phyloP scores from a whole-genome alignment of 2,888 invertebrate genomes.

The Buathra laborator region DNA sequence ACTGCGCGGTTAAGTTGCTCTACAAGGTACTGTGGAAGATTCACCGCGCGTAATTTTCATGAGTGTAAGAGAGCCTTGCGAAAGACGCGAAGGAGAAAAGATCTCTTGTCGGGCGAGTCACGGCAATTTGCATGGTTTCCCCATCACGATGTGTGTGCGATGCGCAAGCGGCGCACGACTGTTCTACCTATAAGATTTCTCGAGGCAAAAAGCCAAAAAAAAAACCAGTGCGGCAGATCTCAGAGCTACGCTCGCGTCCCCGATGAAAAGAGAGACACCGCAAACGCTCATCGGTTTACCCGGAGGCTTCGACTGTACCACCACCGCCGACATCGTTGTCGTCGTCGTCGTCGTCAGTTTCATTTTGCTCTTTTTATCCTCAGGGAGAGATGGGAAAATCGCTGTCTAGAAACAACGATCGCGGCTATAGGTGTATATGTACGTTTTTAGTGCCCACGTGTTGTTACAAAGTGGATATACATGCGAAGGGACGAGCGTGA shows the following conservation, averaged over 20 bases:
- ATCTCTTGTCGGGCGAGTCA: constrained; percentile 57
- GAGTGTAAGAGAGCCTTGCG: constrained; percentile 2
- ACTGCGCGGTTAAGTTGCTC: neutral
- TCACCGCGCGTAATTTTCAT: neutral
- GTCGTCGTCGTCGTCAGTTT: constrained; percentile 24
- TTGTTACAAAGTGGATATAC: constrained; percentile 33
- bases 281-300: constrained; percentile 65
- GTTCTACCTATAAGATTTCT: constrained; percentile 29
- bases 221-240: constrained; percentile 56
- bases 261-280: constrained; percentile 64
- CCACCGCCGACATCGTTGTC: constrained; percentile 46
- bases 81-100: constrained; percentile 38
- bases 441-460: constrained; percentile 40
- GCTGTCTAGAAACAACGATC: constrained; percentile 60
- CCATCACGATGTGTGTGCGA: constrained; percentile 54
- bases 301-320: constrained; percentile 54
- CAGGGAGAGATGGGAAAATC: constrained; percentile 66
- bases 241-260: constrained; percentile 41
- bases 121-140: constrained; percentile 67
- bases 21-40: neutral
- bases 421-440: constrained; percentile 32
- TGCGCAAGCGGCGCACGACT: constrained; percentile 30
- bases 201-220: constrained; percentile 36
- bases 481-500: constrained; percentile 68
- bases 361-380: constrained; percentile 53